Evolutionary conservation across 2,888 invertebrate species (phyloP), one percentile per base, ranked within the genome.

Genomic region (Pristionchus entomophagus): DNA sequence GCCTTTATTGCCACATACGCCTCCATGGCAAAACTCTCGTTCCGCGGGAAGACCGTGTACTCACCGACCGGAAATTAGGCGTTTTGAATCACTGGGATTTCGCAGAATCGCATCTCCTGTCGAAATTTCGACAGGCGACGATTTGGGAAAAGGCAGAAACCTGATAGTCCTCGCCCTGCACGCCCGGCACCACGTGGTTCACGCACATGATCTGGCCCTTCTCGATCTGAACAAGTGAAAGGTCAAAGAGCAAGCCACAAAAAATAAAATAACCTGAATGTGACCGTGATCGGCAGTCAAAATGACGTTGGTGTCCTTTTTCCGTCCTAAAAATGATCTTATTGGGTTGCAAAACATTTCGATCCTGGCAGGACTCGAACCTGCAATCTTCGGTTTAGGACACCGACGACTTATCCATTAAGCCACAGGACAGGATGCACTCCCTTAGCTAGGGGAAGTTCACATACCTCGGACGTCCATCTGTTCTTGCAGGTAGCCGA

Each of bases 211-310:
- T 82, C 41, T 82, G 53, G 82, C 82, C 82, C 22, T 59, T 56
- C 29, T 59, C 56, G 82, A 82, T 82, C 82, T 82, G 82, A 19
- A 45, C 14, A 17, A 38, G 35, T 56, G 6, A 56, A 38, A 59
- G 82, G n/a, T 56, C 41, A 59, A 82, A 59, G 14, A n/a, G 35
- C n/a, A 84, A 22, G 8, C 29, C 78, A 26, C 26, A 59, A 41
- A 35, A 19, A 59, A 4, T 38, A 59, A 81, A 82, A 53, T 41
- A 22, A 90, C 89, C 88, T 91, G 88, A 19, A 89, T 88, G 92
- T 94, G 94, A 0, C 94, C 94, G 91, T 94, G 94, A 89, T 94
- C 94, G 89, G 94, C 94, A 45, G 94, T 94, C 4, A 94, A 87
- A 73, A 94, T 94, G 8, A 94, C 90, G 89, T 94, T 94, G 14